phyloP scores from a whole-genome alignment of 2,113 vertebrate genomes.

The Heliornis fulica region DNA sequence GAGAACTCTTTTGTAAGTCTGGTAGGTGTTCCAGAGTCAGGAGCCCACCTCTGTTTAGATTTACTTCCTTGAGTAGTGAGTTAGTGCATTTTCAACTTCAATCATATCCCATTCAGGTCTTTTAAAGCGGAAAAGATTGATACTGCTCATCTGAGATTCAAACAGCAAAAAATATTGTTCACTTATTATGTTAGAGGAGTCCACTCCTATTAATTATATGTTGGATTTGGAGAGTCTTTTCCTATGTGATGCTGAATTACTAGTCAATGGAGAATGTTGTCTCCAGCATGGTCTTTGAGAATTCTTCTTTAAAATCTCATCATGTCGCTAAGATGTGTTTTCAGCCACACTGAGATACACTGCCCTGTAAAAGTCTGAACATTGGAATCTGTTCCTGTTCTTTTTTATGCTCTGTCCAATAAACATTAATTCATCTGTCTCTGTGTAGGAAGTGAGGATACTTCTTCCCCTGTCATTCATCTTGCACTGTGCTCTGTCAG shows the following conservation, averaged over 20 bases:
- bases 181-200: not conserved
- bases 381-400: not conserved
- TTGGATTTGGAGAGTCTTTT: not conserved
- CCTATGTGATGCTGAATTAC: not conserved
- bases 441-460: constrained; percentile 1
- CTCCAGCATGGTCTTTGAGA: not conserved
- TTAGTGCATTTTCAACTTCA: not conserved
- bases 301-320: not conserved
- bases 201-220: not conserved
- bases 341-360: not conserved
- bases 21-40: not conserved
- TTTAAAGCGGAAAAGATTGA: not conserved
- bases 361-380: not conserved
- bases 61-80: not conserved
- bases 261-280: not conserved
- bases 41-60: not conserved
- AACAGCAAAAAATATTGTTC: not conserved
- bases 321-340: not conserved
- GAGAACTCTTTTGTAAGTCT: not conserved
- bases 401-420: not conserved
- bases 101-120: not conserved
- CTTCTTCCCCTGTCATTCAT: not conserved
- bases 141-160: not conserved
- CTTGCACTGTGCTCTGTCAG: not conserved
- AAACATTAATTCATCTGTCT: not conserved